Percentiles rank a stretch among this genome's conserved stretches.
Conservation (phyloP, 2,113 vertebrate species). For the Tapirus terrestris region DNA sequence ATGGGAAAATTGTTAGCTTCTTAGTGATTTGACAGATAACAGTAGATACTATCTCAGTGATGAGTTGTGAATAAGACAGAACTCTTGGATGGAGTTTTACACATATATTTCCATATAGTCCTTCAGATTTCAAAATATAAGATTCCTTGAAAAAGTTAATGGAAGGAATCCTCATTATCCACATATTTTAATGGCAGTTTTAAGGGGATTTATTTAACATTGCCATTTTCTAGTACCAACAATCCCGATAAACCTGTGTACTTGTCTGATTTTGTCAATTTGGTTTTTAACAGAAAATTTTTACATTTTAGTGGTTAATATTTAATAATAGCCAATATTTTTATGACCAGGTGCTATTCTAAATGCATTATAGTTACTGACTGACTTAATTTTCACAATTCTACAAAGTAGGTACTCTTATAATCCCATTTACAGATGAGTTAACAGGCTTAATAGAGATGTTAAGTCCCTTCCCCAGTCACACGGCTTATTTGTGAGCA, state of each 20-base stretch:
- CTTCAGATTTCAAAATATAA: slow-evolving; percentile 16
- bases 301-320: not conserved
- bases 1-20: not conserved
- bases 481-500: not conserved
- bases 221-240: not conserved
- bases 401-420: not conserved
- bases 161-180: not conserved
- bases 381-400: not conserved
- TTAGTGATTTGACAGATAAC: slow-evolving; percentile 20
- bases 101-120: not conserved
- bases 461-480: not conserved
- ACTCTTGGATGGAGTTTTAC: not conserved
- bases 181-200: slow-evolving; percentile 17
- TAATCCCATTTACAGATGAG: not conserved
- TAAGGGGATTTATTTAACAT: not conserved
- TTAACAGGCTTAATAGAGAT: not conserved
- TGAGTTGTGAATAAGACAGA: not conserved
- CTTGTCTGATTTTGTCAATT: not conserved
- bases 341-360: not conserved
- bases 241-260: not conserved
- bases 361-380: not conserved
- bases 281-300: not conserved
- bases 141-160: not conserved
- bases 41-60: not conserved
- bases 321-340: not conserved